A percentile compares a stretch with the other conserved stretches of the same genome.
These are phyloP conservation scores for Melangyna quadrimaculata DNA, from an alignment of 2,888 invertebrate species.

Conservation along the genomic window DNA sequence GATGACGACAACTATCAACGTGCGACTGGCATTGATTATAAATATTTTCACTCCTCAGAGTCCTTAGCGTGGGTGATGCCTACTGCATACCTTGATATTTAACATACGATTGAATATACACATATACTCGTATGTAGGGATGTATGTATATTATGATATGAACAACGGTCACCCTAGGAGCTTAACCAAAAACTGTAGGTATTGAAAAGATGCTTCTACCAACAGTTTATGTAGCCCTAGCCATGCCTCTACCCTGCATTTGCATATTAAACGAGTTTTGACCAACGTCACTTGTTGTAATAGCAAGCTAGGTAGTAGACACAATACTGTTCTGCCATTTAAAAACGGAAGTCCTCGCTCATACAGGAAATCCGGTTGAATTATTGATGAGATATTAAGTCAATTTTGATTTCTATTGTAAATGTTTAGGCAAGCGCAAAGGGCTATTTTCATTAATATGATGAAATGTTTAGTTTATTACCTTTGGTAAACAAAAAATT, in stretches of 20 bases:
- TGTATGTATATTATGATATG: background rate
- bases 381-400: constrained; percentile 81
- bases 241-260: constrained; percentile 41
- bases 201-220: background rate
- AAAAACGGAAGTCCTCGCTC: constrained; percentile 80
- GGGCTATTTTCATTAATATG: background rate
- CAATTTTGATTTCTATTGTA: constrained; percentile 74
- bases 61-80: background rate
- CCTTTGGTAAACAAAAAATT: background rate
- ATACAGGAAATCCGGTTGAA: constrained; percentile 81
- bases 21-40: constrained; percentile 64
- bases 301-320: constrained; percentile 68
- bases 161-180: constrained; percentile 9
- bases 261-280: constrained; percentile 72
- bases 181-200: background rate
- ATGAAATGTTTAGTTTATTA: background rate
- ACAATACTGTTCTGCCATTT: constrained; percentile 79
- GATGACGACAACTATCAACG: constrained; percentile 24
- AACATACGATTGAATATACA: constrained; percentile 27
- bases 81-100: constrained; percentile 24
- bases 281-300: constrained; percentile 69
- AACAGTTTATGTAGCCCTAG: background rate
- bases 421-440: background rate
- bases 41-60: constrained; percentile 53
- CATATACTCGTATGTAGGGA: too few species aligned